phyloP scores from a whole-genome alignment of 2,797 vertebrate genomes.

The Acestrorhynchus altus region DNA sequence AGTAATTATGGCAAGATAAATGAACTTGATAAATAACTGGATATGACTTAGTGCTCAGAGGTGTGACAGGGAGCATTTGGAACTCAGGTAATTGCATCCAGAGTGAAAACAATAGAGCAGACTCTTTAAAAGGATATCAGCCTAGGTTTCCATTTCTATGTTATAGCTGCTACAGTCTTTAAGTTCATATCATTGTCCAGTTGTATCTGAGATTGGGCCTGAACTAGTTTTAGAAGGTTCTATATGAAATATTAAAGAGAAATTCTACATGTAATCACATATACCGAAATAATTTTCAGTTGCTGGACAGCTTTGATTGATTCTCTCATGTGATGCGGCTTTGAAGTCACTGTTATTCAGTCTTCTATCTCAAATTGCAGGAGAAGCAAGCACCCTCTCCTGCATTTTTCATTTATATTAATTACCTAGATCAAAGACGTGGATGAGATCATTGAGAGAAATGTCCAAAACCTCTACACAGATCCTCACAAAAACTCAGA shows the following conservation, averaged over 20 bases:
- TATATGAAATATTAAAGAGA: background rate
- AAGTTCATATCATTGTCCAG: background rate
- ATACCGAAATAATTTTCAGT: background rate
- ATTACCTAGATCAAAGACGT: conserved; percentile 10
- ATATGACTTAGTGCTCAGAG: too few species aligned
- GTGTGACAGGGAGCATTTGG: background rate
- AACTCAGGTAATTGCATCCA: background rate
- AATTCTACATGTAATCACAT: background rate
- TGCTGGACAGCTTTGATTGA: background rate
- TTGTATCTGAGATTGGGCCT: background rate
- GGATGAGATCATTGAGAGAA: background rate
- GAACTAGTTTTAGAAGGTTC: background rate
- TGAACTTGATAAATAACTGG: too few species aligned
- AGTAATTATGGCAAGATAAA: too few species aligned
- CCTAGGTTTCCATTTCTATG: too few species aligned
- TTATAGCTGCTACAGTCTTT: too few species aligned
- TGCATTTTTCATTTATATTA: conserved; percentile 1
- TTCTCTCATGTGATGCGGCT: background rate
- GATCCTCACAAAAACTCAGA: background rate
- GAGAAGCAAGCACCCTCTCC: background rate
- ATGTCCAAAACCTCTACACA: background rate
- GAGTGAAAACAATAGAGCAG: too few species aligned
- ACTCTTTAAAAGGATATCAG: too few species aligned
- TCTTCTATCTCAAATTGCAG: background rate
- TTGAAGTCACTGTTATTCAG: conserved; percentile 3